phyloP scores from a whole-genome alignment of 2,113 vertebrate genomes.

The Actinemys pallida region DNA sequence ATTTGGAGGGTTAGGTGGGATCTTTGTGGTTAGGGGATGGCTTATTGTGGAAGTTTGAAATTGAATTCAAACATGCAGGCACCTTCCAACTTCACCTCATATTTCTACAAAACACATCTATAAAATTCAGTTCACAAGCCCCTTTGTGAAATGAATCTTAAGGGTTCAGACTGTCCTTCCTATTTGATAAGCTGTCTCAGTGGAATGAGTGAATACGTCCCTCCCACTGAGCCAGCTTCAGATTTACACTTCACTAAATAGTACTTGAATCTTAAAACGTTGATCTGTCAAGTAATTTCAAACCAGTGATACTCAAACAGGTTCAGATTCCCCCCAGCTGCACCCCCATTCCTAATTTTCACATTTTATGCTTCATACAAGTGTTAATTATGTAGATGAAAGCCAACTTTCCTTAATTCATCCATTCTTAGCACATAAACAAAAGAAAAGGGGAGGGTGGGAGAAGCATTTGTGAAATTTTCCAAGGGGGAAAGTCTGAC shows the following conservation, averaged over 20 bases:
- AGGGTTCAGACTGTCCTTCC: conserved; percentile 31
- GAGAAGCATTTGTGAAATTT: conserved; percentile 40
- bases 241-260: conserved; percentile 55
- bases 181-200: conserved; percentile 50
- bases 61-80: fast-evolving
- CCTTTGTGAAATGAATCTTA: conserved; percentile 12
- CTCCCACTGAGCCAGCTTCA: conserved; percentile 63
- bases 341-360: conserved; percentile 69
- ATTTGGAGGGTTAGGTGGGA: neutral
- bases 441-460: conserved; percentile 37
- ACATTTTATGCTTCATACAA: conserved; percentile 68
- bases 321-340: conserved; percentile 47
- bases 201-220: conserved; percentile 51
- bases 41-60: neutral
- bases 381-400: conserved; percentile 78
- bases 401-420: conserved; percentile 54
- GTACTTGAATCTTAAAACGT: conserved; percentile 54
- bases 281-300: conserved; percentile 44
- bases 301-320: conserved; percentile 63
- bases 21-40: neutral
- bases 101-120: conserved; percentile 8
- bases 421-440: conserved; percentile 61
- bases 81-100: neutral
- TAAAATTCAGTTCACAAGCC: conserved; percentile 14
- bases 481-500: conserved; percentile 28